phyloP scores from a whole-genome alignment of 2,888 invertebrate genomes.

The Stenotaenia linearis region DNA sequence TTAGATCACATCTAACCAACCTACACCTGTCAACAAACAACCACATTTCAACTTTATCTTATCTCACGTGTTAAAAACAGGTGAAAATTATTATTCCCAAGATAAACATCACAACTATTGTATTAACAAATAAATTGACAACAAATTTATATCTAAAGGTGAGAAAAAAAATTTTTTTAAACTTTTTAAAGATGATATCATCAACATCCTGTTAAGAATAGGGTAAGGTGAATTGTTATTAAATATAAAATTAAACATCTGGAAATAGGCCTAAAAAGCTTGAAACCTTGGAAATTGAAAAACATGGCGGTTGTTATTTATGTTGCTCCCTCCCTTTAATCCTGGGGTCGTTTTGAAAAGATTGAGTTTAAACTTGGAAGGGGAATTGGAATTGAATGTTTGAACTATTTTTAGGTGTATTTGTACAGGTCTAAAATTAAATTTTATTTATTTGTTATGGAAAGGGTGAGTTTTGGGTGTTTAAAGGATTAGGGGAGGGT shows the following conservation, averaged over 20 bases:
- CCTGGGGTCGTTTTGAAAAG: neutral
- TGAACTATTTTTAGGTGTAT: neutral
- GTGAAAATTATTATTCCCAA: neutral
- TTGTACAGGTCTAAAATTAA: neutral
- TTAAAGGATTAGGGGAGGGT: no score
- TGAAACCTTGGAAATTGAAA: no score
- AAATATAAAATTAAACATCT: no score
- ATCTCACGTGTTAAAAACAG: neutral
- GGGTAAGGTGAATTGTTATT: neutral
- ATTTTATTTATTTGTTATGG: neutral
- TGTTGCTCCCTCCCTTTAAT: neutral
- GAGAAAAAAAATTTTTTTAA: neutral
- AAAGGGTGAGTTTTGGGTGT: neutral
- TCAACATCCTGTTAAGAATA: neutral
- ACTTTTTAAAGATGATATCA: conserved; percentile 6
- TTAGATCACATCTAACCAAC: no score
- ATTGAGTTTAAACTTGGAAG: neutral
- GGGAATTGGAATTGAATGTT: neutral
- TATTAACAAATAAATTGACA: neutral
- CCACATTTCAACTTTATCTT: neutral
- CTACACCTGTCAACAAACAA: neutral
- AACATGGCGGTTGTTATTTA: neutral
- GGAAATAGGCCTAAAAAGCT: no score
- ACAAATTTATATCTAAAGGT: neutral
- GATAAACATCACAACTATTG: neutral